Base-by-base conservation (phyloP, 92 coral and sea anemone genomes). In the Montipora capitata region DNA sequence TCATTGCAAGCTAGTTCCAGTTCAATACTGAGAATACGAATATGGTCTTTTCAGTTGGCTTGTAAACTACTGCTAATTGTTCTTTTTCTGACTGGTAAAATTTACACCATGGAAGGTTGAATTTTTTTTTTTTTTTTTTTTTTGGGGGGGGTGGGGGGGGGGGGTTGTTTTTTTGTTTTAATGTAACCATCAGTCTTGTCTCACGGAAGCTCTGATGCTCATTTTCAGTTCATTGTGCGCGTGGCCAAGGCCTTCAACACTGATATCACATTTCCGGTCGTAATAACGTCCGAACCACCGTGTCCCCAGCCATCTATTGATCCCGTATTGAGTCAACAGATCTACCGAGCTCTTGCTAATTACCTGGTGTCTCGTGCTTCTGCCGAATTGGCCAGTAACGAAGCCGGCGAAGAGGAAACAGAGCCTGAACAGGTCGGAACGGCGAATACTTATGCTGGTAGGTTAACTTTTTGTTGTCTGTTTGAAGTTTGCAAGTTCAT, bases 261-360 rank as follows among this genome's bases (percentile, higher is more conserved):
- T 8, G 87, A 71, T 3, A 83, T 83, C 10, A 41, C 9, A 7
- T 83, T 83, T 58, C 87, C 87, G 3, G 72, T 83, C 35, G 69
- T 72, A 11, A 72, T 83, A 59, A 83, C 87, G 4, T 72, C 87
- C 6, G 79, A 52, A 35, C 80, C 80, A 2, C 87, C 87, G 18
- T 56, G 71, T 40, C 27, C 68, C 61, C 59, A 58, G n/a, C 71
- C 80, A 72, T 41, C 78, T 10, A 10, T 72, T 27, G 87, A 83
- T 13, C 80, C 79, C 7, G 87, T 73, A 10, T 58, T 83, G 9
- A 71, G 72, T 58, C 79, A 83, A 2, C 87, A 72, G 10, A 83
- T 83, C 87, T 83, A 72, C 72, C 43, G 79, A 17, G 87, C 87
- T 18, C 87, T 83, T 4, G 87, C 87, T 2, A 72, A 73, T 61